Conservation (phyloP, 2,113 vertebrate genomes). For the Monopterus albus region DNA sequence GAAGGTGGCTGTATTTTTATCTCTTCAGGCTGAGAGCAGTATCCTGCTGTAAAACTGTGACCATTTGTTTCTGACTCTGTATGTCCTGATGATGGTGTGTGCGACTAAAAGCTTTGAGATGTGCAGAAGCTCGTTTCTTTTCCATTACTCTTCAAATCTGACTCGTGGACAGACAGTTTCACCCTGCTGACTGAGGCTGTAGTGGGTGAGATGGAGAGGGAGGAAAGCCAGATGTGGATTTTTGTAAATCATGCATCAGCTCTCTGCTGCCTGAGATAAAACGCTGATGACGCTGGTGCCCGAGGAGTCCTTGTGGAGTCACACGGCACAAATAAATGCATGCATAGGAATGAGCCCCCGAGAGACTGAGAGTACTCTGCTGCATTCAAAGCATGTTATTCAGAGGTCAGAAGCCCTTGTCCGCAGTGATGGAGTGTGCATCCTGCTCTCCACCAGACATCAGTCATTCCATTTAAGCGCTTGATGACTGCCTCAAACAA, state of each 20-base stretch:
- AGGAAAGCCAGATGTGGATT: constrained; percentile 20
- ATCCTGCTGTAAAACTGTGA: too few species aligned
- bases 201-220: too few species aligned
- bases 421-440: background rate
- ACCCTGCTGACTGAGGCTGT: background rate
- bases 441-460: background rate
- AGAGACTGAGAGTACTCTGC: background rate
- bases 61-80: too few species aligned
- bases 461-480: background rate
- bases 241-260: constrained; percentile 19
- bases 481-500: background rate
- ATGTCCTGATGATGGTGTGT: background rate
- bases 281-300: constrained; percentile 21
- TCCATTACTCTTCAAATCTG: background rate
- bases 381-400: background rate
- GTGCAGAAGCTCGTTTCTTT: background rate
- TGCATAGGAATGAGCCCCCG: too few species aligned
- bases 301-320: background rate
- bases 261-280: constrained; percentile 6
- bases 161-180: background rate
- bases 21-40: too few species aligned
- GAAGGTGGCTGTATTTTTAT: too few species aligned
- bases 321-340: background rate
- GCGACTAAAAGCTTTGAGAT: background rate
- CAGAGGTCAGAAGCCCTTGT: background rate